Conservation (phyloP, 1,140 invertebrate genomes). For the Kradibia gibbosae region DNA sequence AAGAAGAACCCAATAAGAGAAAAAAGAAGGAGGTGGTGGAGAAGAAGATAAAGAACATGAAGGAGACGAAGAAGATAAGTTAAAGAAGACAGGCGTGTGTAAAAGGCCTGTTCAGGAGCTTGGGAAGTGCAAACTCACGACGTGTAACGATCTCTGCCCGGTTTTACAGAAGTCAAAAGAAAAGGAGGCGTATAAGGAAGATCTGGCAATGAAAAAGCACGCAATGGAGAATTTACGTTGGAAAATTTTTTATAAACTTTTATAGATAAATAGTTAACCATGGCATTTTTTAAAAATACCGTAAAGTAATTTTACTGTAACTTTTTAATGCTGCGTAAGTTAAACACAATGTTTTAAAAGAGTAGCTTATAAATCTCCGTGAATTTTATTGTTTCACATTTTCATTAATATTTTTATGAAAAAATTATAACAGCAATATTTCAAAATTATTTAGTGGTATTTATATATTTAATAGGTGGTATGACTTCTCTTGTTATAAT, state of each 20-base stretch:
- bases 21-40: neutral
- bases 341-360: too few species aligned
- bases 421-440: too few species aligned
- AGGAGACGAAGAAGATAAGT: slow-evolving; percentile 25
- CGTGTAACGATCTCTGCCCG: slow-evolving; percentile 54
- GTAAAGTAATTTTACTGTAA: too few species aligned
- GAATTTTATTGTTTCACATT: too few species aligned
- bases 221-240: slow-evolving; percentile 4
- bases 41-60: slow-evolving; percentile 8
- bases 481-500: too few species aligned
- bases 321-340: too few species aligned
- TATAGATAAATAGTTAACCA: slow-evolving; percentile 38
- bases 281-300: slow-evolving; percentile 42
- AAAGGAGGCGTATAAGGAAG: slow-evolving; percentile 39
- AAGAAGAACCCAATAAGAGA: neutral
- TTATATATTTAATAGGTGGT: too few species aligned
- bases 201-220: slow-evolving; percentile 30
- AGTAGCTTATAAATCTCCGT: too few species aligned
- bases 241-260: slow-evolving; percentile 18
- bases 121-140: slow-evolving; percentile 53
- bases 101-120: slow-evolving; percentile 22
- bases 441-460: too few species aligned
- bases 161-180: slow-evolving; percentile 6
- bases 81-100: neutral
- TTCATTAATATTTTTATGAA: too few species aligned